Evolutionary conservation across 64 coral and sea anemone species (phyloP).

Genomic region (Porites australiensis): DNA sequence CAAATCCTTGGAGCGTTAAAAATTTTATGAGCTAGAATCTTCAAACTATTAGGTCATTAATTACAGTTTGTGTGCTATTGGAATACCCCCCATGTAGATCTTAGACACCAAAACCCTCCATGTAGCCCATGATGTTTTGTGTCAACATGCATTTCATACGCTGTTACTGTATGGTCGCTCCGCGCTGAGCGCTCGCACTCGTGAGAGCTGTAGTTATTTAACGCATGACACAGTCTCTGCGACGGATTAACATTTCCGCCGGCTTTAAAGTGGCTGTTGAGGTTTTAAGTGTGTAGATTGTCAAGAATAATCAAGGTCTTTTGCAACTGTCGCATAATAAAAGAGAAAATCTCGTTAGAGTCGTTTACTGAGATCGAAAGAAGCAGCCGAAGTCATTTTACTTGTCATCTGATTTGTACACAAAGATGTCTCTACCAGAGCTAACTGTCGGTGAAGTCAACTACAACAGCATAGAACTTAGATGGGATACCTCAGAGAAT

Average conservation of each 20-base stretch:
- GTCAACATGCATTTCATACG: neutral
- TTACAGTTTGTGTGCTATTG: no score
- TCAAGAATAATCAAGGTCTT: neutral
- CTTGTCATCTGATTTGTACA: constrained; percentile 18
- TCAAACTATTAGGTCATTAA: no score
- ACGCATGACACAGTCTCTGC: no score
- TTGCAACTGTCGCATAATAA: neutral
- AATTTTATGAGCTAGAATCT: no score
- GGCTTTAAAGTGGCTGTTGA: no score
- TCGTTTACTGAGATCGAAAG: neutral
- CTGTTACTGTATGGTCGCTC: neutral
- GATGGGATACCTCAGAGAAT: constrained; percentile 45
- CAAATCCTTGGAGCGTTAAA: no score
- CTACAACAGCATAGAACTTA: constrained; percentile 90
- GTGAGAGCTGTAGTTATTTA: no score
- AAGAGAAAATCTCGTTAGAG: neutral
- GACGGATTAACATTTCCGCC: no score
- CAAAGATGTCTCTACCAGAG: constrained; percentile 39
- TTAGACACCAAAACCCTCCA: neutral
- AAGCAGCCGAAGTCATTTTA: no score
- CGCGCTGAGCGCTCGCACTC: neutral
- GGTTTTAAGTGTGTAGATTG: neutral
- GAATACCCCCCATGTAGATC: neutral
- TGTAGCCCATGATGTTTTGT: neutral
- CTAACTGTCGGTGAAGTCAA: constrained; percentile 74